These are phyloP conservation scores for Colletes latitarsis DNA, from an alignment of 1,140 invertebrate genomes.

Conservation along the genomic window DNA sequence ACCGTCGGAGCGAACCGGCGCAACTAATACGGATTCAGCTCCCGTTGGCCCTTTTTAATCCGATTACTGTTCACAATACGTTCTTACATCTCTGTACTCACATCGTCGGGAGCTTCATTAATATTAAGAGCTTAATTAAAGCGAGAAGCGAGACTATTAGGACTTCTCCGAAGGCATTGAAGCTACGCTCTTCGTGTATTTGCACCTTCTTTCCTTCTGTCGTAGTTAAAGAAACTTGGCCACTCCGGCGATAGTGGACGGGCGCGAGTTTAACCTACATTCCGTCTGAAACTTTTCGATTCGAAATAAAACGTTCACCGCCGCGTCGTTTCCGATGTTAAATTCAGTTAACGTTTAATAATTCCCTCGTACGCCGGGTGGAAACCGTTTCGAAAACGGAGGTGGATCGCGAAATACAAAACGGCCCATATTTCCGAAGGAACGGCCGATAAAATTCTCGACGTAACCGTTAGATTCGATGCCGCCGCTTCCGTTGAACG, in stretches of 20 bases:
- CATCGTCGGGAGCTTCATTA: conserved; percentile 47
- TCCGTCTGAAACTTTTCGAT: neutral
- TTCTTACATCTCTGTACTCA: conserved; percentile 40
- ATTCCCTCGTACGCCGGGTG: neutral
- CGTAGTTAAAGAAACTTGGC: neutral
- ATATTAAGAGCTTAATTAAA: conserved; percentile 65
- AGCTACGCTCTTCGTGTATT: conserved; percentile 22
- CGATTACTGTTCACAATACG: conserved; percentile 48
- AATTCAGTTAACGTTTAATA: conserved; percentile 25
- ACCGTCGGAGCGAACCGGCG: conserved; percentile 17
- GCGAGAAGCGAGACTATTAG: conserved; percentile 36
- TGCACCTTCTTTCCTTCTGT: neutral
- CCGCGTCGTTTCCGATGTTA: neutral
- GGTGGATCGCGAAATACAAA: neutral
- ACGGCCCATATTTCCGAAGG: neutral
- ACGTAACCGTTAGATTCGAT: neutral
- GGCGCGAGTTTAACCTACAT: conserved; percentile 5
- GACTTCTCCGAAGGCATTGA: conserved; percentile 16
- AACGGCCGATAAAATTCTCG: neutral
- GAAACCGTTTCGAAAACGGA: neutral
- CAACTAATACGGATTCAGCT: conserved; percentile 52
- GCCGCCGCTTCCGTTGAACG: neutral
- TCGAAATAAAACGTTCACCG: neutral
- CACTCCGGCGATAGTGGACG: too few relatives aligned
- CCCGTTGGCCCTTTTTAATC: conserved; percentile 47